Evolutionary conservation across 2,888 invertebrate genomes (phyloP).

Genomic region (Harpalus rufipes): DNA sequence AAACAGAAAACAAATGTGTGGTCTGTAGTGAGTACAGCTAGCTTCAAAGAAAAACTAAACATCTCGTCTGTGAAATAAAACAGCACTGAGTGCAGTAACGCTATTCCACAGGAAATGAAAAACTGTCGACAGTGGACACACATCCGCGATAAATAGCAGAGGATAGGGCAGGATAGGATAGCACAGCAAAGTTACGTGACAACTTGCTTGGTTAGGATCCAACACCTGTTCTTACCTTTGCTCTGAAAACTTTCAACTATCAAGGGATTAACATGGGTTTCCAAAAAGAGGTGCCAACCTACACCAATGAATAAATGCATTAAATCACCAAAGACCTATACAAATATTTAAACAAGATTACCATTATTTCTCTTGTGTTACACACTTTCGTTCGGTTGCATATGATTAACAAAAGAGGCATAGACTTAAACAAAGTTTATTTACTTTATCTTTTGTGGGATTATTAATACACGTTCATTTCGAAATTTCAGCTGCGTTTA

Average conservation of each 20-base stretch:
- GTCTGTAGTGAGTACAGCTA: slow-evolving; percentile 5
- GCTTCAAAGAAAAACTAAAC: slow-evolving; percentile 34
- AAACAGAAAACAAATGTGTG: slow-evolving; percentile 32
- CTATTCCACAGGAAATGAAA: slow-evolving; percentile 46
- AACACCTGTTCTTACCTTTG: slow-evolving; percentile 42
- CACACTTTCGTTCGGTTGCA: too few species aligned
- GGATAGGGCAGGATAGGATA: not conserved
- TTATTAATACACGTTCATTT: too few species aligned
- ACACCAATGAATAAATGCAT: slow-evolving; percentile 40
- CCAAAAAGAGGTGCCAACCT: slow-evolving; percentile 8
- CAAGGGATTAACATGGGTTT: slow-evolving; percentile 35
- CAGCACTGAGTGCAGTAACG: not conserved
- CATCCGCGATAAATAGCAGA: slow-evolving; percentile 23
- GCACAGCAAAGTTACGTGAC: slow-evolving; percentile 47
- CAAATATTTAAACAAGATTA: not conserved
- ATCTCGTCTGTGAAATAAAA: slow-evolving; percentile 33
- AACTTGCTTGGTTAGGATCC: slow-evolving; percentile 45
- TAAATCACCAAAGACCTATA: slow-evolving; percentile 4
- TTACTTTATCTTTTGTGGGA: too few species aligned
- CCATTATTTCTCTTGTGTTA: not conserved
- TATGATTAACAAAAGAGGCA: too few species aligned
- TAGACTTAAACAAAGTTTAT: too few species aligned
- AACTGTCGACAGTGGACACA: slow-evolving; percentile 35
- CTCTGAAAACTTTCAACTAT: slow-evolving; percentile 49
- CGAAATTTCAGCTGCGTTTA: too few species aligned